phyloP scores from a whole-genome alignment of 2,113 vertebrate species.

The Micromys minutus region DNA sequence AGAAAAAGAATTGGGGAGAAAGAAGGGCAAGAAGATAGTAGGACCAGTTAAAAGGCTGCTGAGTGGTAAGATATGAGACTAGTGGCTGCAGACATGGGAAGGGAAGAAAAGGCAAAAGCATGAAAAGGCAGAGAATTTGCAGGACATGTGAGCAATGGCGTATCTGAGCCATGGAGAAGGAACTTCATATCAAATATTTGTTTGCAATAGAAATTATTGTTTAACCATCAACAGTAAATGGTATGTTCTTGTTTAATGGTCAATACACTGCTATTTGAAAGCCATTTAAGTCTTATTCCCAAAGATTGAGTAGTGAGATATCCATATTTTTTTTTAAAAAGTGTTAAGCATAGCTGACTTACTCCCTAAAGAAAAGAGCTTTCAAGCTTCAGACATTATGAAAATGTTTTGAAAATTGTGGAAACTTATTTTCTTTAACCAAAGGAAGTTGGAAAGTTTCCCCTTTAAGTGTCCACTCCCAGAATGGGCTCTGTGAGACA shows the following conservation, averaged over 20 bases:
- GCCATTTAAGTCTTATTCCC: constrained; percentile 53
- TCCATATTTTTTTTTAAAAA: not conserved
- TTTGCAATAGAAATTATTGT: not conserved
- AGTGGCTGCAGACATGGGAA: too few species aligned
- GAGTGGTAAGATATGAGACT: not conserved
- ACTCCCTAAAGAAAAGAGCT: constrained; percentile 35
- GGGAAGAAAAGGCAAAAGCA: too few species aligned
- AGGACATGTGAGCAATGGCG: not conserved
- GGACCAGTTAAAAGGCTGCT: not conserved
- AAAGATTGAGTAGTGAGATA: constrained; percentile 53
- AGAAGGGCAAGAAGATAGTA: not conserved
- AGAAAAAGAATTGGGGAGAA: not conserved
- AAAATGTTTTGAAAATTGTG: constrained; percentile 73
- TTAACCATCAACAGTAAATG: constrained; percentile 46
- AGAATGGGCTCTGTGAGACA: constrained; percentile 74
- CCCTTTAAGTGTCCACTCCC: constrained; percentile 77
- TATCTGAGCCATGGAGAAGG: not conserved
- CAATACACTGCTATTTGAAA: constrained; percentile 22
- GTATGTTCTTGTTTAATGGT: constrained; percentile 32
- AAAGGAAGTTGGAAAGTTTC: constrained; percentile 81
- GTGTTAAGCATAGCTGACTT: not conserved
- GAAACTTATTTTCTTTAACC: constrained; percentile 71
- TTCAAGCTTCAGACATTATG: constrained; percentile 51
- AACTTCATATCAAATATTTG: not conserved
- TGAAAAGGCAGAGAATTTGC: not conserved